Evolutionary conservation across 2,888 invertebrate species (phyloP), one percentile per base, ranked within the genome.

Genomic region (Stictocephala bisonia): DNA sequence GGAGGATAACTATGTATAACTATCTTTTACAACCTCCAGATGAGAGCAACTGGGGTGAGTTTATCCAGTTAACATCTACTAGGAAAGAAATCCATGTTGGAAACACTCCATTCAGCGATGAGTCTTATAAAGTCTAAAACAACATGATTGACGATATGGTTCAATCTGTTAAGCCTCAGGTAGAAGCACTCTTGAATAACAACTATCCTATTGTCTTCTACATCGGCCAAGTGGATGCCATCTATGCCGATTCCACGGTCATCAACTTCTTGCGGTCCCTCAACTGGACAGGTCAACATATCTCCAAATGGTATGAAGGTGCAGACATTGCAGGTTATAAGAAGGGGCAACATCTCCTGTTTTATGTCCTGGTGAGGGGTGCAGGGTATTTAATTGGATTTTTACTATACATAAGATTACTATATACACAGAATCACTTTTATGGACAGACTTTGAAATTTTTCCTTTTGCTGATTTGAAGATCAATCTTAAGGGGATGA

Each of bases 141-240:
- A 87, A 91, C 82, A 83, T 97, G 24, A 88, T 88, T 76, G 84
- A 86, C 41, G 96, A 97, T 83, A 87, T 95, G 0, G 93, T 95
- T 91, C 89, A 93, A 80, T 91, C 92, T 0, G 90, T 94, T 7
- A 91, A 93, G 3, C 88, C 88, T 0, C 90, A 90, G 88, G 85
- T 94, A 71, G 86, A 88, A 0, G 90, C 91, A 79, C 84, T 94
- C 0, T 82, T 93, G 0, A 85, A n/a, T n/a, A n/a, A 89, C 35
- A 84, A 89, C 78, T 92, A 92, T 80, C 86, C 87, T 82, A 89
- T 95, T 11, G 87, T 96, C 56, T 88, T 96, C 75, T 97, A 96
- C 83, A 95, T 91, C 81, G 97, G 97, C 0, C 96, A 97, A 81
- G 83, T 97, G 76, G 97, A 97, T 83, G 92, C 97, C 15, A 94